These are phyloP conservation scores for Hippopotamyrus pictus DNA, from an alignment of 2,797 vertebrate species.

Conservation along the genomic window DNA sequence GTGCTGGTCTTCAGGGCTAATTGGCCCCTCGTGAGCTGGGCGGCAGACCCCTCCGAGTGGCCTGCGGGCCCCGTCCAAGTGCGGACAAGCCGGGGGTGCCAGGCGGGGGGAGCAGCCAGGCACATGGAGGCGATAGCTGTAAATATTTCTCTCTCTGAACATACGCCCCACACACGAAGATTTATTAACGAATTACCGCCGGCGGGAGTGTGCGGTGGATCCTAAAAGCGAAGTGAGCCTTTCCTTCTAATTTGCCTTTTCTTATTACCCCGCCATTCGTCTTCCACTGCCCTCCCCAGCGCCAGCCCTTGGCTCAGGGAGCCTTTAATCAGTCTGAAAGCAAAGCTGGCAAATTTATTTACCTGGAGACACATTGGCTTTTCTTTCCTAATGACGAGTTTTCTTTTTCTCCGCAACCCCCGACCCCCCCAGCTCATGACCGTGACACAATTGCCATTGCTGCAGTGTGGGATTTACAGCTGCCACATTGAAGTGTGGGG, in stretches of 20 bases:
- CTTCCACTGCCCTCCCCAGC: slow-evolving; percentile 20
- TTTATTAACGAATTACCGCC: background rate
- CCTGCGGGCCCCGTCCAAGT: slow-evolving; percentile 40
- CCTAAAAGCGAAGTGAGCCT: slow-evolving; percentile 14
- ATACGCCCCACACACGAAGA: background rate
- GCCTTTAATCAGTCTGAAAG: slow-evolving; percentile 42
- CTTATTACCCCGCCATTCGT: slow-evolving; percentile 19
- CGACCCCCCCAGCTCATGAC: background rate
- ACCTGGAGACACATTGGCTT: slow-evolving; percentile 31
- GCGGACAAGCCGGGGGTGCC: background rate
- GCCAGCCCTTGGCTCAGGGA: slow-evolving; percentile 21
- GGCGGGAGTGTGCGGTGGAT: background rate
- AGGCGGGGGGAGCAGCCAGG: background rate
- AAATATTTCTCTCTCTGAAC: background rate
- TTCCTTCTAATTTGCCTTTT: slow-evolving; percentile 23
- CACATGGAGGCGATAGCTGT: background rate
- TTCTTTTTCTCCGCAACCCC: background rate
- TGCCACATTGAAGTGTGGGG: background rate
- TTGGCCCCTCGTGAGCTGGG: slow-evolving; percentile 35
- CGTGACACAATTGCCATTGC: background rate
- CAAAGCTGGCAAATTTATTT: slow-evolving; percentile 32
- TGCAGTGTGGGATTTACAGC: background rate
- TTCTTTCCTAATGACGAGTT: slow-evolving; percentile 18
- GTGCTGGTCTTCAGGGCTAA: slow-evolving; percentile 25
- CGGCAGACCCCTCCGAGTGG: slow-evolving; percentile 30